Percentiles rank a stretch among this genome's conserved stretches.
Evolutionary conservation across 1,140 invertebrate genomes (phyloP).

Genomic region (Zaprionus africanus): DNA sequence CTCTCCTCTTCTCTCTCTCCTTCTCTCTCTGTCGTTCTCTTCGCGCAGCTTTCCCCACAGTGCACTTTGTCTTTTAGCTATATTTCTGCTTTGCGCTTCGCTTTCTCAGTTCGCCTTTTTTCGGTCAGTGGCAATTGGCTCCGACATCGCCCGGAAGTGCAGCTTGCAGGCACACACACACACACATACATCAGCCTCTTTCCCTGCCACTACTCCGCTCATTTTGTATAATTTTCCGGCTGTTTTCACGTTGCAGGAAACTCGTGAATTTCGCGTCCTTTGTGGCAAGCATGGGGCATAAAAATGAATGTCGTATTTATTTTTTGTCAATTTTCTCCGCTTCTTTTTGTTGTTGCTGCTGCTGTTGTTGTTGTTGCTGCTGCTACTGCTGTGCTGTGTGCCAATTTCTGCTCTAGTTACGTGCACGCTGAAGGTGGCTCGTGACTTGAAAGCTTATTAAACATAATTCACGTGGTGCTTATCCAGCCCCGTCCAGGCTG

Average conservation of each 20-base stretch:
- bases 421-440: constrained; percentile 33
- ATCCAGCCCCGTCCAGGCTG: not conserved
- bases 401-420: constrained; percentile 76
- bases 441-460: constrained; percentile 61
- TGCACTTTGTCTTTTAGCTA: constrained; percentile 65
- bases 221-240: constrained; percentile 71
- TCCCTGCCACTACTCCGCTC: not conserved
- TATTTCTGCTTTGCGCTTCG: constrained; percentile 39
- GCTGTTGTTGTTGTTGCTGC: constrained; percentile 17
- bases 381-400: constrained; percentile 52
- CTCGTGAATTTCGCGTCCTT: constrained; percentile 67
- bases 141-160: constrained; percentile 47
- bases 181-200: not conserved
- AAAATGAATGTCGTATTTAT: constrained; percentile 76
- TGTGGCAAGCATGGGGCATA: constrained; percentile 48
- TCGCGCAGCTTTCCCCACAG: constrained; percentile 7
- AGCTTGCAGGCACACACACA: constrained; percentile 24
- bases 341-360: constrained; percentile 22
- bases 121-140: constrained; percentile 79
- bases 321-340: constrained; percentile 28
- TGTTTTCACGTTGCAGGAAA: constrained; percentile 72
- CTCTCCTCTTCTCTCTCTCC: not conserved
- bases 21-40: not conserved
- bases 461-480: constrained; percentile 55
- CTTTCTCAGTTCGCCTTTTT: constrained; percentile 61